Evolutionary conservation across 1,140 invertebrate species (phyloP).

Genomic region (Diploscapter pachys): DNA sequence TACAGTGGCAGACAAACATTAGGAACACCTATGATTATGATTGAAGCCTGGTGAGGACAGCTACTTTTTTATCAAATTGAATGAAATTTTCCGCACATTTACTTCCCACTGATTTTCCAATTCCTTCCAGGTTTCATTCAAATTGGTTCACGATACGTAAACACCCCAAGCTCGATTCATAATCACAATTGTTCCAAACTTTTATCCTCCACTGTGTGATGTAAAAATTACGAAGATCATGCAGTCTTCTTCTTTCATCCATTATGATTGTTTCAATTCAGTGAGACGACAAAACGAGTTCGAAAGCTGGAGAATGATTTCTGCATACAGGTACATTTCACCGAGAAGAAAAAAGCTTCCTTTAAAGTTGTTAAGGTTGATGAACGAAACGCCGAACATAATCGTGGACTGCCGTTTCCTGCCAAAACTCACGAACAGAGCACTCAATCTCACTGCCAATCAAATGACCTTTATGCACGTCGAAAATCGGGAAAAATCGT

Average conservation of each 20-base stretch:
- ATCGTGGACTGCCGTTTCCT: conserved; percentile 45
- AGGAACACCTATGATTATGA: too few relatives aligned
- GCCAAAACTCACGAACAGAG: conserved; percentile 33
- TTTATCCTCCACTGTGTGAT: too few relatives aligned
- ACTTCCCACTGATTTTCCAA: too few relatives aligned
- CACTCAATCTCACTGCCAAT: conserved; percentile 3
- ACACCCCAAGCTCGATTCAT: too few relatives aligned
- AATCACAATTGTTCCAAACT: too few relatives aligned
- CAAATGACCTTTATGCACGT: background rate
- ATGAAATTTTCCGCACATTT: too few relatives aligned
- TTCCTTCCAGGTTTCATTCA: too few relatives aligned
- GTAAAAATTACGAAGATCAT: background rate
- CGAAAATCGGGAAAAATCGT: background rate
- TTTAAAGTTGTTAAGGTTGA: conserved; percentile 5
- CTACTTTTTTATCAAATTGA: too few relatives aligned
- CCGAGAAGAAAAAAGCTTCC: background rate
- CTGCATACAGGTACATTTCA: background rate
- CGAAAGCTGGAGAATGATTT: conserved; percentile 4
- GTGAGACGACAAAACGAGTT: background rate
- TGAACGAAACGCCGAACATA: conserved; percentile 30
- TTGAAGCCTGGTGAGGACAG: too few relatives aligned
- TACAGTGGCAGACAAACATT: too few relatives aligned
- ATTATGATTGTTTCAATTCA: too few relatives aligned
- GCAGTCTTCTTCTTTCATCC: background rate
- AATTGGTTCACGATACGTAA: too few relatives aligned